Conservation (phyloP, 2,888 invertebrate genomes). For the Melanostoma scalare region DNA sequence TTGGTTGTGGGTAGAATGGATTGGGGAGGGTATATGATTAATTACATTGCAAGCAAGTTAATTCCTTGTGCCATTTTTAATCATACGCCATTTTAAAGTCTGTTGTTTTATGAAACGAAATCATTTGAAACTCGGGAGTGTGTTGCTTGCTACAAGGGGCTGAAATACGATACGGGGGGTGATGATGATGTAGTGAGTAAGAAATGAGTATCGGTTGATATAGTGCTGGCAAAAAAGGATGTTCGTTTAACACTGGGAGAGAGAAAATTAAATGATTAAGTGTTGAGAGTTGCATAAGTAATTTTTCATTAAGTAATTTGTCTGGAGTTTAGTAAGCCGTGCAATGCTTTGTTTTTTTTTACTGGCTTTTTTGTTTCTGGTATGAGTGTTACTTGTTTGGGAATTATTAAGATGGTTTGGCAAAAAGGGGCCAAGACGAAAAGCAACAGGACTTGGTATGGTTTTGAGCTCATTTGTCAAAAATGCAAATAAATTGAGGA, state of each 20-base stretch:
- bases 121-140: slow-evolving; percentile 35
- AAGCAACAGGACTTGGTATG: slow-evolving; percentile 44
- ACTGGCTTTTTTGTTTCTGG: not conserved
- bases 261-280: slow-evolving; percentile 69
- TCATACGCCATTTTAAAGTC: slow-evolving; percentile 71
- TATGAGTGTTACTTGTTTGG: slow-evolving; percentile 22
- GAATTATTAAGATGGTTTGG: slow-evolving; percentile 24
- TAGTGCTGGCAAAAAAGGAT: slow-evolving; percentile 30
- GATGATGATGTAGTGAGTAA: slow-evolving; percentile 54
- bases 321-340: slow-evolving; percentile 52
- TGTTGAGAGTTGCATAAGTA: slow-evolving; percentile 70
- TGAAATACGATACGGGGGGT: slow-evolving; percentile 11
- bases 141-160: slow-evolving; percentile 4
- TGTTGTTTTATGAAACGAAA: slow-evolving; percentile 54
- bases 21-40: slow-evolving; percentile 57
- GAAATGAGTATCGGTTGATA: slow-evolving; percentile 58
- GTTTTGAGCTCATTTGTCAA: slow-evolving; percentile 54
- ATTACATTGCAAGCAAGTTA: slow-evolving; percentile 70
- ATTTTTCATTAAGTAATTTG: slow-evolving; percentile 71
- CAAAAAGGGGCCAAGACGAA: slow-evolving; percentile 19
- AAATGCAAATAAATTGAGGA: slow-evolving; percentile 18
- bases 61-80: slow-evolving; percentile 72
- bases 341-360: slow-evolving; percentile 1
- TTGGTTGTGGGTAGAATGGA: not conserved
- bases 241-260: not conserved